Conservation (phyloP, 2,113 vertebrate species). For the Syrrhaptes paradoxus region DNA sequence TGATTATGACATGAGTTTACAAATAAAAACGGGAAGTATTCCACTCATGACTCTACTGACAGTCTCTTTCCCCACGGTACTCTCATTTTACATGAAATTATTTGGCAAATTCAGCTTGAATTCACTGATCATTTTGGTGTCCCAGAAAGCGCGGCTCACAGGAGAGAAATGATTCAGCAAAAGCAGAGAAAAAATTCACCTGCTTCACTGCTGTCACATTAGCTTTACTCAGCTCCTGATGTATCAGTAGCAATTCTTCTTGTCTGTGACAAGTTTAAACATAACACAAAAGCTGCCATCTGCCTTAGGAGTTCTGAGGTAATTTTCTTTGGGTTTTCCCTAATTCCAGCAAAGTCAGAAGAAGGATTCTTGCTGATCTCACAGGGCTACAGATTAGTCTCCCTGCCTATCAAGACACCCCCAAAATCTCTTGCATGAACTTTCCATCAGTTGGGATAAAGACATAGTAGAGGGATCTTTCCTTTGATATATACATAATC, state of each 20-base stretch:
- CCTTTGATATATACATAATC: background rate
- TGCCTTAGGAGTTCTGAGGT: background rate
- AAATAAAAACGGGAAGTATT: background rate
- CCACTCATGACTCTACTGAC: background rate
- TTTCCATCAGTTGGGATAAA: background rate
- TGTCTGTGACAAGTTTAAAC: conserved; percentile 22
- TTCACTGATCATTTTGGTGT: fast-evolving
- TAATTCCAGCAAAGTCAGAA: background rate
- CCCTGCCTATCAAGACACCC: background rate
- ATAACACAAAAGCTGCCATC: conserved; percentile 8
- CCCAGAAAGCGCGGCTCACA: background rate
- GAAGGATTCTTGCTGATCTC: background rate
- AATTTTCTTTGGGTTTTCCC: background rate
- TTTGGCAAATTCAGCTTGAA: background rate
- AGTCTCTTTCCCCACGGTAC: background rate
- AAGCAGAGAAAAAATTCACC: background rate
- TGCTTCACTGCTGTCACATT: background rate
- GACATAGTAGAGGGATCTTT: background rate
- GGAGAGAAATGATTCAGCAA: background rate
- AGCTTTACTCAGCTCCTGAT: conserved; percentile 5
- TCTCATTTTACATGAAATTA: background rate
- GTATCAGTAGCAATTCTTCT: conserved; percentile 4
- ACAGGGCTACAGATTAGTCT: background rate
- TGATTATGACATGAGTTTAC: fast-evolving
- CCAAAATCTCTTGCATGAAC: background rate